Evolutionary conservation across 1,140 invertebrate species (phyloP).

Genomic region (Sitobion miscanthi): DNA sequence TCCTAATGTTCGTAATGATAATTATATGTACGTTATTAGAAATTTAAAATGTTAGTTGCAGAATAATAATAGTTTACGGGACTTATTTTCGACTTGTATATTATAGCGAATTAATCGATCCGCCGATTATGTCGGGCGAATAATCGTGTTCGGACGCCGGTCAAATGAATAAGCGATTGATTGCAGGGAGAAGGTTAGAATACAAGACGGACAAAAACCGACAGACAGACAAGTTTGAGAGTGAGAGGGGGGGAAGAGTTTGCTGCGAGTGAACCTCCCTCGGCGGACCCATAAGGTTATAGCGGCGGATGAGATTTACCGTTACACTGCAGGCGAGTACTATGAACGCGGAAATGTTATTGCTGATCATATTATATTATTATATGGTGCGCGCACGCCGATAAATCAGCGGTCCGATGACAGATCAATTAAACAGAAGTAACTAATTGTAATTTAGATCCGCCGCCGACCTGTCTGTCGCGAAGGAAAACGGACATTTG

Average conservation of each 20-base stretch:
- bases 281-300: not conserved
- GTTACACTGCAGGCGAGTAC: conserved; percentile 5
- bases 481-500: not conserved
- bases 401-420: conserved; percentile 48
- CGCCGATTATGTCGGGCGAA: not conserved
- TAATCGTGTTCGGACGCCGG: not conserved
- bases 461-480: conserved; percentile 46
- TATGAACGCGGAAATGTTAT: not conserved
- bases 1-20: not conserved
- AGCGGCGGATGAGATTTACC: not conserved
- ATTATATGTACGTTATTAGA: not conserved
- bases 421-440: conserved; percentile 47
- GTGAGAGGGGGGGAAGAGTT: not conserved
- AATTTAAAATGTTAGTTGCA: no score
- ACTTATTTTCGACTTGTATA: not conserved
- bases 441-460: conserved; percentile 51
- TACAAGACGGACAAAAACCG: not conserved
- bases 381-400: not conserved
- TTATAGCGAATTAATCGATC: not conserved
- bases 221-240: no score
- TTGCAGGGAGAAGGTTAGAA: not conserved
- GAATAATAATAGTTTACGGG: not conserved
- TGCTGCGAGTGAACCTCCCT: not conserved
- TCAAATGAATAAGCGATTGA: not conserved
- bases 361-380: conserved; percentile 21